Evolutionary conservation across 2,113 vertebrate genomes (phyloP).

Genomic region (Rhea pennata): DNA sequence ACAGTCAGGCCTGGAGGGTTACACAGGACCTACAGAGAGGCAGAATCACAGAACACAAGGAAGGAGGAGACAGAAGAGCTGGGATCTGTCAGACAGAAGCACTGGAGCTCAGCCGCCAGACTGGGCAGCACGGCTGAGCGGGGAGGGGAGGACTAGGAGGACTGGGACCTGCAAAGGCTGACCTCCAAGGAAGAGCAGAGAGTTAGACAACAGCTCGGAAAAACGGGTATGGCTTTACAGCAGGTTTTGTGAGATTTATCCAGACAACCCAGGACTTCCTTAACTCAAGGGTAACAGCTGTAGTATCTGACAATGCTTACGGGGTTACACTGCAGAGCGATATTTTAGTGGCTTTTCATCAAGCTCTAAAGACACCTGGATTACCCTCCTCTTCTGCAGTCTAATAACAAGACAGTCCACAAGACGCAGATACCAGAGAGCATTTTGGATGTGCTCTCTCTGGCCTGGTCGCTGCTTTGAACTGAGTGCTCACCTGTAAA

Average conservation of each 20-base stretch:
- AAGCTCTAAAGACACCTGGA: background rate
- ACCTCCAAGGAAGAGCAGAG: background rate
- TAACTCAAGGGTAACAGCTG: background rate
- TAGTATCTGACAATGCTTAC: background rate
- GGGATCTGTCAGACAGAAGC: background rate
- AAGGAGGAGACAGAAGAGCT: background rate
- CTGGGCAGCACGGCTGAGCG: fast-evolving
- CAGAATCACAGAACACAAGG: background rate
- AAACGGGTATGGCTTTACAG: background rate
- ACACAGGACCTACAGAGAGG: background rate
- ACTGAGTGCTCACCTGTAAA: background rate
- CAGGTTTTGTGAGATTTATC: background rate
- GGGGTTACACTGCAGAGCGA: background rate
- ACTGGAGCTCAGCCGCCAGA: background rate
- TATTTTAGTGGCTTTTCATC: background rate
- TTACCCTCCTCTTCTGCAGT: background rate
- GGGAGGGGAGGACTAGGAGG: background rate
- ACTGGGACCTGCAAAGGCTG: background rate
- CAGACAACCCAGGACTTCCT: background rate
- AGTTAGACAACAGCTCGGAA: background rate
- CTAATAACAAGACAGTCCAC: background rate
- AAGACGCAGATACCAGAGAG: background rate
- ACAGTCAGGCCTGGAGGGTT: background rate
- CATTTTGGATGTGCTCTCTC: background rate
- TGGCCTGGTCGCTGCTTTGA: background rate